Base-by-base conservation (phyloP, 2,113 vertebrate species). In the Oenanthe oenanthe region DNA sequence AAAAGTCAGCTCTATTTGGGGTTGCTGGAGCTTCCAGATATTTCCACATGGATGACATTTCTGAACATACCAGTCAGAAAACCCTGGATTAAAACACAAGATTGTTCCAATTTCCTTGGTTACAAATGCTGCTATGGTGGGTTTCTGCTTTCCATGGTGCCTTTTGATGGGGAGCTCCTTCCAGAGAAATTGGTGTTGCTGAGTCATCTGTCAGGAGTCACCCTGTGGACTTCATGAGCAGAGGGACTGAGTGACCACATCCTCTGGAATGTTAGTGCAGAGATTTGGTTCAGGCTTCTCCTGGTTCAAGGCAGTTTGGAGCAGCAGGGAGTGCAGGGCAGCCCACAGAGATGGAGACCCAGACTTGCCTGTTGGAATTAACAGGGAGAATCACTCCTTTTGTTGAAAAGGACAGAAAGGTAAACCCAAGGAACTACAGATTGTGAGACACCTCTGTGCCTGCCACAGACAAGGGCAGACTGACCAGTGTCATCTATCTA, bases 231-330 rank as follows among this genome's bases (percentile, higher is more conserved):
- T 25, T 32, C 36, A 3, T 40, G 16, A 43, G 10, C 18, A 75
- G 13, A 66, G 15, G 0, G 2, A 80, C 21, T 1, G 45, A 81
- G 43, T 1, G 0, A 43, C 24, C 1, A 3, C 10, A 15, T 74
- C 26, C n/a, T 61, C n/a, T 2, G 2, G 61, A 48, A 12, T 19
- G 10, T 43, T 53, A 29, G 53, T 9, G 25, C 14, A 11, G 45
- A 70, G 53, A 75, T 21, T n/a, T 6, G 4, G 15, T 16, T 38
- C 29, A 18, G 34, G 24, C 42, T 43, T 63, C 16, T 77, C 14
- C 25, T 42, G 14, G 13, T 28, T 72, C 34, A 48, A 77, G 48
- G 34, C 40, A 60, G 13, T 53, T 57, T 60, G 42, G 24, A 61
- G 36, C 24, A 88, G 60, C 16, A 36, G 38, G 43, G 16, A 4